Evolutionary conservation across 2,888 invertebrate species (phyloP), one percentile per base, ranked within the genome.

Genomic region (Hyposoter didymator): DNA sequence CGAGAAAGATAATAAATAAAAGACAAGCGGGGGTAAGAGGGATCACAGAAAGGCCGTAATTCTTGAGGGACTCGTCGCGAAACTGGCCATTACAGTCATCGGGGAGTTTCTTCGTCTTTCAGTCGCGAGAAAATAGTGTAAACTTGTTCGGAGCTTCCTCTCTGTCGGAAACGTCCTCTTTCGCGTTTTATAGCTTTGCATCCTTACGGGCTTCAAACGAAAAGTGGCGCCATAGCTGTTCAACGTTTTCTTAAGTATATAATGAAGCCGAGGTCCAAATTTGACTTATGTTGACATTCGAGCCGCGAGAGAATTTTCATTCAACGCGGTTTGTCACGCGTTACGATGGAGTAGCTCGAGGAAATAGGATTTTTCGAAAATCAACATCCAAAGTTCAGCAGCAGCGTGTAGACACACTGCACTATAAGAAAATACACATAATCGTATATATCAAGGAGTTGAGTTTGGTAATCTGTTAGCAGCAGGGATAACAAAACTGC

Each of bases 81-180:
- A 85, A 79, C 39, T 70, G 73, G 62, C 78, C 82, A 82, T 82
- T 78, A 82, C 78, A 69, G 78, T 78, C 82, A 82, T 85, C 78
- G 62, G 47, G 19, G 52, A 78, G 81, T 64, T 78, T 67, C 43
- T 47, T 43, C 64, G 52, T 76, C 43, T 64, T 62, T 17, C 59
- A 39, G 35, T 47, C 43, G 70, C 19, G 78, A 39, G 32, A 69
- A 74, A 84, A 45, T 84, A 69, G 81, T 81, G 52, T 81, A 81
- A 78, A 84, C 79, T 84, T 74, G 73, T 73, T 45, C 28, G 14
- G 1, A 17, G 28, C 14, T 32, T 14, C 39, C 43, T 39, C 43
- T 39, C n/a, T 67, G 62, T 59, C 66, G 10, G 19, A 1, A 72
- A 64, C 62, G 49, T 79, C 72, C 62, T 64, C 79, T 64, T 69